Evolutionary conservation across 92 coral and sea anemone genomes (phyloP).

Genomic region (Muricea muricata): DNA sequence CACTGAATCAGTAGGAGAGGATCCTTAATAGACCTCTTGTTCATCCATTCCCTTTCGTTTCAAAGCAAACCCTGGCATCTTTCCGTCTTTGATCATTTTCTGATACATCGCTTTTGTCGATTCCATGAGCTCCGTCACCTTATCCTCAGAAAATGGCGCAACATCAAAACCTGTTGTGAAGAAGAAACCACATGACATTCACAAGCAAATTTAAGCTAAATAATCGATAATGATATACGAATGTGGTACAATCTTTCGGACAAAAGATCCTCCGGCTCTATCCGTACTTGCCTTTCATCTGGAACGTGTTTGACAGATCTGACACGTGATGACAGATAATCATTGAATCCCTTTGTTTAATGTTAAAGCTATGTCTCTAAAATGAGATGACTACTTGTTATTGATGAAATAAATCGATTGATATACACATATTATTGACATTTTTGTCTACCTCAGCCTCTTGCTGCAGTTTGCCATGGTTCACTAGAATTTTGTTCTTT

Average conservation of each 20-base stretch:
- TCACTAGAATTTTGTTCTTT: constrained; percentile 60
- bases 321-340: no score
- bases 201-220: no score
- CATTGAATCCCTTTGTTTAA: constrained; percentile 66
- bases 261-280: no score
- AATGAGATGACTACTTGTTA: no score
- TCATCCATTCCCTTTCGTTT: no score
- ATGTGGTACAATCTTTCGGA: no score
- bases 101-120: constrained; percentile 79
- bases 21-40: no score
- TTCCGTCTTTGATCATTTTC: constrained; percentile 74
- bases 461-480: constrained; percentile 92
- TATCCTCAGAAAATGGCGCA: constrained; percentile 72
- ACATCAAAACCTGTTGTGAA: constrained; percentile 69
- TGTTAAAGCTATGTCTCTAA: constrained; percentile 76
- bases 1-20: no score
- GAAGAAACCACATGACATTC: no score
- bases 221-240: no score
- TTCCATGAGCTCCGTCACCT: constrained; percentile 70
- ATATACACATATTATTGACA: no score
- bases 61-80: constrained; percentile 72
- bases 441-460: constrained; percentile 83
- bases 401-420: no score
- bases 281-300: constrained; percentile 53
- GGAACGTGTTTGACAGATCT: constrained; percentile 52